These are phyloP conservation scores for Muschampia plurimacula DNA, from an alignment of 2,888 invertebrate species.

Conservation along the genomic window DNA sequence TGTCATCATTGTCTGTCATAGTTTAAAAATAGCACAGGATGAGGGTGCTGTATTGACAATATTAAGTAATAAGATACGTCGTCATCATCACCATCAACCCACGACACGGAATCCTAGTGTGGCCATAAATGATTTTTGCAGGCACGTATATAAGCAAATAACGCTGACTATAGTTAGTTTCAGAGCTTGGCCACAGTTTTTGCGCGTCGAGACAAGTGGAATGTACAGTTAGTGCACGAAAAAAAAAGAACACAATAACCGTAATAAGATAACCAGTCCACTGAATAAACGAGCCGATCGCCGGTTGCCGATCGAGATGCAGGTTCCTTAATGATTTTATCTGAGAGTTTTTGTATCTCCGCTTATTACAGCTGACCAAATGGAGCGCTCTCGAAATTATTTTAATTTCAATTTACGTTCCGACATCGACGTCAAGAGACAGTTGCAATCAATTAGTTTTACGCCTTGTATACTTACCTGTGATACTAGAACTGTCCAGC, in stretches of 20 bases:
- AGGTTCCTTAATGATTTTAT: slow-evolving; percentile 28
- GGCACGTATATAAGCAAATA: background rate
- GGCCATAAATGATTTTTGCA: too few species aligned
- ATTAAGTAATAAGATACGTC: too few species aligned
- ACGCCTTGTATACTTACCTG: background rate
- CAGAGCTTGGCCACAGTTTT: slow-evolving; percentile 34
- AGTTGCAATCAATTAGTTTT: slow-evolving; percentile 5
- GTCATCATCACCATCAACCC: too few species aligned
- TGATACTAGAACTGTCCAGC: background rate
- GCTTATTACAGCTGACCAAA: slow-evolving; percentile 20
- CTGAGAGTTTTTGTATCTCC: slow-evolving; percentile 25
- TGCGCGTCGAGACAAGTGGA: slow-evolving; percentile 42
- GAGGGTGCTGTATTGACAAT: too few species aligned
- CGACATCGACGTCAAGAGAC: background rate
- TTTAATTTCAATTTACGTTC: slow-evolving; percentile 34
- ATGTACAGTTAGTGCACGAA: slow-evolving; percentile 43
- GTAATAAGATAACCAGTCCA: slow-evolving; percentile 36
- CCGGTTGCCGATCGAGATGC: slow-evolving; percentile 2
- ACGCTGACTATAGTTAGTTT: background rate
- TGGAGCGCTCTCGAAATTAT: slow-evolving; percentile 32
- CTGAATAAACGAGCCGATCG: slow-evolving; percentile 25
- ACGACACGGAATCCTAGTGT: too few species aligned
- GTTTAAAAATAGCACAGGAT: too few species aligned
- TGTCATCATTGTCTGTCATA: too few species aligned
- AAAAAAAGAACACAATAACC: slow-evolving; percentile 29